A percentile compares a stretch with the other conserved stretches of the same genome.
These are phyloP conservation scores for Archaeoteleia sp. DNA, from an alignment of 2,888 invertebrate genomes.

Conservation along the genomic window DNA sequence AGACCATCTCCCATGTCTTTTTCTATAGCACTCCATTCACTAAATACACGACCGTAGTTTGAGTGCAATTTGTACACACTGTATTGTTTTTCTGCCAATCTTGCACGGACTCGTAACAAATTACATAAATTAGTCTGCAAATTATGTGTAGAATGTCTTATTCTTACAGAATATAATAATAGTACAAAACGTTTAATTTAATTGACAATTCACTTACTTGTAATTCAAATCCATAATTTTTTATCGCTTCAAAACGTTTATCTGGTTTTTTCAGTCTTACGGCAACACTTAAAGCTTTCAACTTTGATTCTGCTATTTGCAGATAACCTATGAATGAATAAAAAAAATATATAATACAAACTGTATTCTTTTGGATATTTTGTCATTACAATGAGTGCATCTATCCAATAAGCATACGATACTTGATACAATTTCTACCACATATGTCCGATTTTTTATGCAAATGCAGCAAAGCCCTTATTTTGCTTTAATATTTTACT, in stretches of 20 bases:
- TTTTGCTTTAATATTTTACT: too few species aligned
- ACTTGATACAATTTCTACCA: too few species aligned
- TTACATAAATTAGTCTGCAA: too few species aligned
- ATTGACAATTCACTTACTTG: constrained; percentile 75
- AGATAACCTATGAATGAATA: constrained; percentile 79
- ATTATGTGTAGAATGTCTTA: too few species aligned
- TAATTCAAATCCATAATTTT: constrained; percentile 84
- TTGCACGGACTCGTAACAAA: constrained; percentile 76
- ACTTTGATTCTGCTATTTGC: constrained; percentile 85
- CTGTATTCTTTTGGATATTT: too few species aligned
- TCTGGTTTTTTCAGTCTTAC: constrained; percentile 85
- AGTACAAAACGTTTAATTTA: constrained; percentile 77
- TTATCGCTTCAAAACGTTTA: constrained; percentile 83
- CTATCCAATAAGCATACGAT: too few species aligned
- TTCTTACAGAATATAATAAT: constrained; percentile 60
- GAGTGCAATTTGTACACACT: constrained; percentile 87
- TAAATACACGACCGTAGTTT: constrained; percentile 87
- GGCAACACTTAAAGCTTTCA: constrained; percentile 84
- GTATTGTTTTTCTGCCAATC: constrained; percentile 85
- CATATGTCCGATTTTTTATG: too few species aligned
- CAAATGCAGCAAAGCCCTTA: too few species aligned
- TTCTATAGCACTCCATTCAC: constrained; percentile 90
- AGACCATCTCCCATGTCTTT: constrained; percentile 88
- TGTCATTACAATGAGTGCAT: too few species aligned
- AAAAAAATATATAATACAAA: constrained; percentile 1